phyloP scores from a whole-genome alignment of 2,113 vertebrate species.

The Zeus faber region DNA sequence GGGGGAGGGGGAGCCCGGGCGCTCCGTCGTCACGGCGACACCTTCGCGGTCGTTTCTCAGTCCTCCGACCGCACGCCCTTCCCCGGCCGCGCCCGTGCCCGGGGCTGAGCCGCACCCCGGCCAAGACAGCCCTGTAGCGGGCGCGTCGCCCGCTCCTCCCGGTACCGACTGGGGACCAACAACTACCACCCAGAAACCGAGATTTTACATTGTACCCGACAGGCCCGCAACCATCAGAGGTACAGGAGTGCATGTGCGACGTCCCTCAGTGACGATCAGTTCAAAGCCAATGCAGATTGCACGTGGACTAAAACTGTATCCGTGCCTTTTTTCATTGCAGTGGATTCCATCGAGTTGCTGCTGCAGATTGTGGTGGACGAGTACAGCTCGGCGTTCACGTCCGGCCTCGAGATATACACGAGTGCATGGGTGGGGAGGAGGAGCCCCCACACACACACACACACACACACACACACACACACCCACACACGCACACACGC shows the following conservation, averaged over 20 bases:
- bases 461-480: not conserved
- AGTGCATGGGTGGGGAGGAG: slow-evolving; percentile 49
- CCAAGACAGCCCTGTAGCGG: not conserved
- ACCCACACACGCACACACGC: slow-evolving; percentile 5
- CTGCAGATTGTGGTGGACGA: slow-evolving; percentile 70
- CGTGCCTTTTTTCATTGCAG: slow-evolving; percentile 45
- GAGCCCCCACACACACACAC: too few relatives aligned
- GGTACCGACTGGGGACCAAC: not conserved
- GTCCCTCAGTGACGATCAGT: not conserved
- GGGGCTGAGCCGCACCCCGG: not conserved
- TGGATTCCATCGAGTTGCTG: slow-evolving; percentile 66
- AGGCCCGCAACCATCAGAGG: slow-evolving; percentile 61
- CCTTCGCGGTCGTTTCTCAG: slow-evolving; percentile 1
- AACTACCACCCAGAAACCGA: slow-evolving; percentile 24
- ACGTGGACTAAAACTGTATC: not conserved
- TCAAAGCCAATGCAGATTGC: not conserved
- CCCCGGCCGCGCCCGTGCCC: not conserved
- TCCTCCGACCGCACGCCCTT: not conserved
- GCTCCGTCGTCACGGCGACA: not conserved
- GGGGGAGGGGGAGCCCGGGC: not conserved
- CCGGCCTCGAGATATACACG: slow-evolving; percentile 39
- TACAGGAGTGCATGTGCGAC: slow-evolving; percentile 21
- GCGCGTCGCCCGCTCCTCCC: slow-evolving; percentile 5
- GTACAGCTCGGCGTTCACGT: slow-evolving; percentile 8
- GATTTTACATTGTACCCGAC: slow-evolving; percentile 65